Conservation (phyloP, 2,888 invertebrate genomes). For the Trisateles emortualis region DNA sequence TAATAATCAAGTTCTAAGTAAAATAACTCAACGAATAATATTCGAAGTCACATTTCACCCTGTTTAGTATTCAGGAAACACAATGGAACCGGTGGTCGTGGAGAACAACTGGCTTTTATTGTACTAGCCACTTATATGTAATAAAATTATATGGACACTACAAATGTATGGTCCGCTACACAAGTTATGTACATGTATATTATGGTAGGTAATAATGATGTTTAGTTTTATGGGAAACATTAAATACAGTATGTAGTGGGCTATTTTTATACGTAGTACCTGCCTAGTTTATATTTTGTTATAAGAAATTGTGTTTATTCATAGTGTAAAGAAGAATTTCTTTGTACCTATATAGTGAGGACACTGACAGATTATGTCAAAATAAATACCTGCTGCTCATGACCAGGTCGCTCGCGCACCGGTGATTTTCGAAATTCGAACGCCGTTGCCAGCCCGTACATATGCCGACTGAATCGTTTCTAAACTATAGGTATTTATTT, state of each 20-base stretch:
- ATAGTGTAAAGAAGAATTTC: too few species aligned
- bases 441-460: too few species aligned
- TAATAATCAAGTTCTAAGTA: conserved; percentile 1
- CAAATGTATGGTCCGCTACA: conserved; percentile 16
- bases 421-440: too few species aligned
- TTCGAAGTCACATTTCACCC: conserved; percentile 35
- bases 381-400: too few species aligned
- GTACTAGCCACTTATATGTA: conserved; percentile 44
- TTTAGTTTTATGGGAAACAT: conserved; percentile 4
- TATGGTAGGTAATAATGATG: conserved; percentile 16
- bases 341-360: too few species aligned
- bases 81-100: conserved; percentile 22
- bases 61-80: conserved; percentile 46
- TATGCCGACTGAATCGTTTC: too few species aligned
- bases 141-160: conserved; percentile 47
- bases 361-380: too few species aligned
- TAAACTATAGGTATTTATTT: too few species aligned
- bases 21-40: conserved; percentile 27
- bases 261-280: not conserved
- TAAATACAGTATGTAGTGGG: not conserved
- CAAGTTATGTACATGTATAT: not conserved
- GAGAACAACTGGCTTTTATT: conserved; percentile 43
- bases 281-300: not conserved
- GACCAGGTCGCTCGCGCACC: too few species aligned
- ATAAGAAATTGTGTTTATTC: not conserved